Evolutionary conservation across 2,113 vertebrate genomes (phyloP), one percentile per base, ranked within the genome.

Genomic region (Oryzias melastigma): DNA sequence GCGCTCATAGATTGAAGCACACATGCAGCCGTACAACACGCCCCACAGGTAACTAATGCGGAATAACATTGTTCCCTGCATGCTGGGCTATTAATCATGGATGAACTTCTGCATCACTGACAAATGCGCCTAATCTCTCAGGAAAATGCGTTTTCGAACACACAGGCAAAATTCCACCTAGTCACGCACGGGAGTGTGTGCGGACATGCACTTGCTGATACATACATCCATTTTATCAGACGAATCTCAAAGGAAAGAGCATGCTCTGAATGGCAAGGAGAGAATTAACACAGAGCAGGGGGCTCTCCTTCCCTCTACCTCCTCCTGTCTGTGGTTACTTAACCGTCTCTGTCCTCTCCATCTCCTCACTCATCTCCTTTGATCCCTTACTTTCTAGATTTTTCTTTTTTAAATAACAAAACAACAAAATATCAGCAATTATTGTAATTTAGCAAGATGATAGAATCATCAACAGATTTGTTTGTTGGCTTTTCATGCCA

Each of bases 61-160:
- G 84, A 90, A 89, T 86, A 90, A 86, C 90, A 90, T 87, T 89
- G 89, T 90, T 90, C 90, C 73, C 72, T 83, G 81, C 72, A 73
- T 59, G 49, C 73, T 72, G 76, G 80, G 83, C 86, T 88, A 90
- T 91, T 91, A 92, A 91, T 91, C 89, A 91, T 92, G 85, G 86
- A 92, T 91, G 88, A 91, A 89, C 89, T 89, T 83, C 86, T 86
- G 88, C 86, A 90, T 90, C 88, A 91, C 87, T 85, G 83, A 87
- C 88, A 89, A 92, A 91, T 89, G 79, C 89, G 85, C 65, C 85
- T 89, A 80, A 89, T 90, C 90, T 91, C 88, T 78, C 80, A 77
- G 65, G 86, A 83, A 81, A 87, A 52, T 65, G 24, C 67, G 81
- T 51, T 64, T 50, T 62, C 35, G 52, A 19, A 64, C 29, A 63